phyloP scores from a whole-genome alignment of 2,888 invertebrate genomes.

The Ashinkailepas kermadecensis region DNA sequence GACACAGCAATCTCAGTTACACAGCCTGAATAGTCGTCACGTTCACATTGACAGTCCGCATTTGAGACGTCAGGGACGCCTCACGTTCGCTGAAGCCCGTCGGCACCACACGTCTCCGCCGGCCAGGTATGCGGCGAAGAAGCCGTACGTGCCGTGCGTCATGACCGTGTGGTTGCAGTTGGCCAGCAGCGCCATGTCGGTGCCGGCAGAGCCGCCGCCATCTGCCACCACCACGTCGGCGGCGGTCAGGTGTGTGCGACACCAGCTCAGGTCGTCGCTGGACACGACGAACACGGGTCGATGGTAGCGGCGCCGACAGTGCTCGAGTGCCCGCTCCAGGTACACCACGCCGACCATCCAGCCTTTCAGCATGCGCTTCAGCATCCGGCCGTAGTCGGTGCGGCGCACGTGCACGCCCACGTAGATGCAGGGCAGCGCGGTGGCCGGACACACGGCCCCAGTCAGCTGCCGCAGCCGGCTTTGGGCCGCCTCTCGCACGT shows the following conservation, averaged over 20 bases:
- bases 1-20: too few relatives aligned
- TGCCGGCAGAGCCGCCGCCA: conserved; percentile 11
- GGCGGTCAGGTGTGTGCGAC: conserved; percentile 17
- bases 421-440: conserved; percentile 13
- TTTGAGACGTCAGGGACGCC: background rate
- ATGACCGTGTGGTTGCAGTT: conserved; percentile 37
- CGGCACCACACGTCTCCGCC: conserved; percentile 35
- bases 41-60: background rate
- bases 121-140: conserved; percentile 39
- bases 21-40: background rate
- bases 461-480: conserved; percentile 2
- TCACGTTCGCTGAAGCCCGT: background rate
- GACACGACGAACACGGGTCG: conserved; percentile 32
- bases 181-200: conserved; percentile 32
- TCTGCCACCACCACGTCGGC: conserved; percentile 23
- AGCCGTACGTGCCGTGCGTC: conserved; percentile 39
- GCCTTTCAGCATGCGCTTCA: conserved; percentile 24
- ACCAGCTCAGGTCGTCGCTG: conserved; percentile 32
- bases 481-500: background rate
- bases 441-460: background rate
- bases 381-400: conserved; percentile 28
- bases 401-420: conserved; percentile 34
- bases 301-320: conserved; percentile 29
- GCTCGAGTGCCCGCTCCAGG: conserved; percentile 28
- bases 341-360: conserved; percentile 25